Conservation (phyloP, 2,113 vertebrate genomes). For the Ursus arctos region DNA sequence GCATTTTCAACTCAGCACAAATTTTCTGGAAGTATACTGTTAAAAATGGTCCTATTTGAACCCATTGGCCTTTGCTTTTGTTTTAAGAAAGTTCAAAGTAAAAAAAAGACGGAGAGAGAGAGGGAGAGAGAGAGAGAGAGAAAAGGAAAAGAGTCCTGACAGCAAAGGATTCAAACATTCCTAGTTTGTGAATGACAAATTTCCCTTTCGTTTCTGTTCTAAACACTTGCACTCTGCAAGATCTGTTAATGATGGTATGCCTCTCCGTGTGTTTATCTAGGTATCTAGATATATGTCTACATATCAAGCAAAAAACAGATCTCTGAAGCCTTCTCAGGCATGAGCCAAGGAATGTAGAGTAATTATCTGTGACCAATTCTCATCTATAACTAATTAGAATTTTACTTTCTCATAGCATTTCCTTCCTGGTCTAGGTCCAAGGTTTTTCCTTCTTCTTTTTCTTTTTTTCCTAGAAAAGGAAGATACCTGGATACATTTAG, state of each 20-base stretch:
- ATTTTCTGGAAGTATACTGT: slow-evolving; percentile 50
- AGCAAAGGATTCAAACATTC: slow-evolving; percentile 58
- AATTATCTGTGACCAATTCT: slow-evolving; percentile 80
- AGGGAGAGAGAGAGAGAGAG: background rate
- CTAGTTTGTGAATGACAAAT: slow-evolving; percentile 67
- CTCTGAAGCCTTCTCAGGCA: slow-evolving; percentile 64
- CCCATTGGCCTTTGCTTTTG: slow-evolving; percentile 44
- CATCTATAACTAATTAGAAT: slow-evolving; percentile 81
- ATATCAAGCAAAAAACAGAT: slow-evolving; percentile 40
- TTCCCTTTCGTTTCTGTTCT: slow-evolving; percentile 63
- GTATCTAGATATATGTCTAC: slow-evolving; percentile 47
- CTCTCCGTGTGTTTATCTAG: slow-evolving; percentile 68
- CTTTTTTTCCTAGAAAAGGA: slow-evolving; percentile 34
- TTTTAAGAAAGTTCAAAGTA: slow-evolving; percentile 72
- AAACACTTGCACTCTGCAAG: slow-evolving; percentile 48
- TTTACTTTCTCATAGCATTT: slow-evolving; percentile 75
- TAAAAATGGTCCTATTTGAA: slow-evolving; percentile 66
- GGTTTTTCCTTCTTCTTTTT: background rate
- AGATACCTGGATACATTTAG: slow-evolving; percentile 69
- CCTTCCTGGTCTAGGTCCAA: slow-evolving; percentile 65
- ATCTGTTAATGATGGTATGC: slow-evolving; percentile 25
- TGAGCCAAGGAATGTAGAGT: slow-evolving; percentile 71
- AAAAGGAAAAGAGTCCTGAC: background rate
- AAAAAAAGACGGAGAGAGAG: background rate
- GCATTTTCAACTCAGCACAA: slow-evolving; percentile 63